Evolutionary conservation across 2,888 invertebrate genomes (phyloP).

Genomic region (Cryptus armator): DNA sequence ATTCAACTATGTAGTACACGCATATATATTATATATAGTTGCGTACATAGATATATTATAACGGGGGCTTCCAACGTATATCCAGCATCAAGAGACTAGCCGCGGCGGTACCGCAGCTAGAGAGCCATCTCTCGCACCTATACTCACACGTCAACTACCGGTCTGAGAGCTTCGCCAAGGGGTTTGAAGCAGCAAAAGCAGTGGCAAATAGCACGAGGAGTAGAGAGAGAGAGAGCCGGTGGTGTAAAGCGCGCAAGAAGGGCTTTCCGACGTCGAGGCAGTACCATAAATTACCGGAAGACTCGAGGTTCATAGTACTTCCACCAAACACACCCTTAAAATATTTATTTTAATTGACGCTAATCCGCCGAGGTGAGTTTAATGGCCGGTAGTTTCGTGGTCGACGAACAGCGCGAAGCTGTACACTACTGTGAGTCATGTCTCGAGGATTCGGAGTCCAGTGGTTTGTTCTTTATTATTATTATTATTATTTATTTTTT

Average conservation of each 20-base stretch:
- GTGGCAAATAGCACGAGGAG: background rate
- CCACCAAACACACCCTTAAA: slow-evolving; percentile 62
- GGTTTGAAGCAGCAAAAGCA: slow-evolving; percentile 1
- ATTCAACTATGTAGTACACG: slow-evolving; percentile 69
- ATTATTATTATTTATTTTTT: background rate
- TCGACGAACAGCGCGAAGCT: background rate
- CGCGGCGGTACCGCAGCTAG: slow-evolving; percentile 15
- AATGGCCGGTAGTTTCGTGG: slow-evolving; percentile 30
- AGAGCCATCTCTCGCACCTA: slow-evolving; percentile 48
- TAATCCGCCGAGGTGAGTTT: slow-evolving; percentile 69
- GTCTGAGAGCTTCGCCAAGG: slow-evolving; percentile 6
- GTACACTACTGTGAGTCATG: background rate
- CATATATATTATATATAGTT: background rate
- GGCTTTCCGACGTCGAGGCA: slow-evolving; percentile 32
- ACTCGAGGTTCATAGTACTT: slow-evolving; percentile 4
- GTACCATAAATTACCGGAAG: slow-evolving; percentile 69
- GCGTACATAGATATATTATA: slow-evolving; percentile 9
- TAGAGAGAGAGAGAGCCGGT: background rate
- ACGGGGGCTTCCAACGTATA: background rate
- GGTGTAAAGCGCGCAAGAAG: slow-evolving; percentile 13
- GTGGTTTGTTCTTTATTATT: slow-evolving; percentile 12
- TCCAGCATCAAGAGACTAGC: background rate
- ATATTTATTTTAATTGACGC: slow-evolving; percentile 76
- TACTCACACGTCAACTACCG: slow-evolving; percentile 20
- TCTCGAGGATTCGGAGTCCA: slow-evolving; percentile 24